Evolutionary conservation across 2,888 invertebrate genomes (phyloP), one percentile per base, ranked within the genome.

Genomic region (Muscina levida): DNA sequence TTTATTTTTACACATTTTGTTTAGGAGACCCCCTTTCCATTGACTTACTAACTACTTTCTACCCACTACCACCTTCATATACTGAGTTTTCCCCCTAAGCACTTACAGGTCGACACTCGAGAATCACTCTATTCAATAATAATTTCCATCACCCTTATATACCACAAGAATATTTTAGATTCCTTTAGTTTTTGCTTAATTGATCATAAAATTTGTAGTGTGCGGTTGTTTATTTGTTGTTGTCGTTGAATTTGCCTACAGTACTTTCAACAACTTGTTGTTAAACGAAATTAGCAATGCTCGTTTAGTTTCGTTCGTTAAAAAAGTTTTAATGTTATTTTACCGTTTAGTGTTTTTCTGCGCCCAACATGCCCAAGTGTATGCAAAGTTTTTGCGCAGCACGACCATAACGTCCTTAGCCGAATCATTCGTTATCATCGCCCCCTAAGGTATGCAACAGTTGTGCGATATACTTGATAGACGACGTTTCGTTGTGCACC

Each of bases 361-460:
- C n/a, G n/a, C 31, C 31, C 8, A 31, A 31, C 8, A 31, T 59
- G 74, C 74, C 81, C 74, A 74, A 19, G 42, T 67, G 67, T 62
- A 77, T 68, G 72, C 68, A 39, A 6, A 51, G 51, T 39, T 62
- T 67, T 57, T 67, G 15, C 17, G 3, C 15, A 11, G 6, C 15
- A 26, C 4, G 8, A 31, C 19, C 39, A 3, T 19, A 11, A n/a
- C 8, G 8, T 17, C 6, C 13, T 65, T 42, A 42, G 31, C 22
- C 42, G 72, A 22, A 17, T 37, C 39, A 17, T 46, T 59, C 57
- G 48, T 66, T 56, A 44, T 51, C 13, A 4, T 1, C 1, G 42
- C 22, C 11, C 73, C 77, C 22, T 8, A 24, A 56, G 24, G 56
- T 75, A 77, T 81, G 77, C 77, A 74, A 81, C 77, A 77, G 72